Percentiles rank a stretch among this genome's conserved stretches.
phyloP scores from a whole-genome alignment of 2,888 invertebrate species.

The Troglohyphantes excavatus region DNA sequence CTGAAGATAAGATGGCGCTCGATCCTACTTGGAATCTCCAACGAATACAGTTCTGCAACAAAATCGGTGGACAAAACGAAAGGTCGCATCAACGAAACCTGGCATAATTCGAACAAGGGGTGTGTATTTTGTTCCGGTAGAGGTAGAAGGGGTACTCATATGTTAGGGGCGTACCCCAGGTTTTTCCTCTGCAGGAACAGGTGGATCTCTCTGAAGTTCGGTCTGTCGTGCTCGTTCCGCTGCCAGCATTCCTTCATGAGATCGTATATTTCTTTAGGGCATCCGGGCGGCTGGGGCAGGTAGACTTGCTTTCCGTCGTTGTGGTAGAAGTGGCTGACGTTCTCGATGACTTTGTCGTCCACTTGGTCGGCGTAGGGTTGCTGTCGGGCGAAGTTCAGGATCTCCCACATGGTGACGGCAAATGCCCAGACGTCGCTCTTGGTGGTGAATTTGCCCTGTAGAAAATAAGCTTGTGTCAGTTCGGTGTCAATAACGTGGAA shows the following conservation, averaged over 20 bases:
- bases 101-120: too few relatives aligned
- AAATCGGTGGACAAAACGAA: too few relatives aligned
- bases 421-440: conserved; percentile 96
- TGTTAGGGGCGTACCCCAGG: conserved; percentile 84
- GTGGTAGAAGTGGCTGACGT: conserved; percentile 89
- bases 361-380: conserved; percentile 89
- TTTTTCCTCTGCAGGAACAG: conserved; percentile 91
- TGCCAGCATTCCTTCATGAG: conserved; percentile 96
- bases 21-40: background rate
- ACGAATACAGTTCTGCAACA: background rate
- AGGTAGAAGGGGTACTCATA: conserved; percentile 24
- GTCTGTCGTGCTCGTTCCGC: conserved; percentile 89
- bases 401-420: conserved; percentile 93
- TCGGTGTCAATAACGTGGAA: too few relatives aligned
- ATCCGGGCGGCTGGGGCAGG: conserved; percentile 88
- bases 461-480: too few relatives aligned
- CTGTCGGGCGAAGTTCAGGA: conserved; percentile 89
- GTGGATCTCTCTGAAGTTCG: conserved; percentile 93
- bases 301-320: conserved; percentile 86
- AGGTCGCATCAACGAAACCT: too few relatives aligned
- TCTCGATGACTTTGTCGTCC: conserved; percentile 91
- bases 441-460: conserved; percentile 91
- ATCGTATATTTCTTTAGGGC: conserved; percentile 94
- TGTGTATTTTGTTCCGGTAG: too few relatives aligned
- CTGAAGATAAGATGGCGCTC: background rate